These are phyloP conservation scores for Melanotaenia pygmaea DNA, from an alignment of 2,797 vertebrate species.

Conservation along the genomic window DNA sequence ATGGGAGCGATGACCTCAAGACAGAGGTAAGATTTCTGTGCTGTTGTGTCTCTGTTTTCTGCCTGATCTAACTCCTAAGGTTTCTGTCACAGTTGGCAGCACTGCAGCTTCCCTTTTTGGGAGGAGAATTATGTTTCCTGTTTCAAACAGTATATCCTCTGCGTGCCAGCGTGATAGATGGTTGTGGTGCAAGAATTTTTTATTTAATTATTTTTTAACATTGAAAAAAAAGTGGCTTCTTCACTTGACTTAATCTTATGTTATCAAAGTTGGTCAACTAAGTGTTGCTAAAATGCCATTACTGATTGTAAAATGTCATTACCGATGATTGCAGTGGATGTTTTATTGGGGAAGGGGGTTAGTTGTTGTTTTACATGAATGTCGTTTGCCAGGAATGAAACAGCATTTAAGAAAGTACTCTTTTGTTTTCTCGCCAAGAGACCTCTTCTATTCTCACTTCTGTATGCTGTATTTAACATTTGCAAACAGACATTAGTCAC, in stretches of 20 bases:
- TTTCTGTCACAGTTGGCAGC: constrained; percentile 43
- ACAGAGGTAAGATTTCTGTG: constrained; percentile 80
- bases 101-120: constrained; percentile 31
- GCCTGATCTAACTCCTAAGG: constrained; percentile 47
- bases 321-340: constrained; percentile 6
- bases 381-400: background rate
- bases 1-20: constrained; percentile 74
- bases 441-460: no score
- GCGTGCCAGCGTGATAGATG: constrained; percentile 18
- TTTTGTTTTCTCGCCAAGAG: background rate
- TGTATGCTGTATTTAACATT: no score
- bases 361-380: background rate
- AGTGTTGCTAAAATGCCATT: background rate
- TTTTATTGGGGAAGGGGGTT: background rate
- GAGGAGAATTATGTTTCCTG: constrained; percentile 31
- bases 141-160: constrained; percentile 27
- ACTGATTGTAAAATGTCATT: background rate
- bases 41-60: constrained; percentile 47
- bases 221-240: background rate
- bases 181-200: background rate
- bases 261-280: constrained; percentile 13
- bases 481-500: background rate
- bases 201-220: background rate
- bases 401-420: background rate
- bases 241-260: background rate